Base-by-base conservation (phyloP, 2,113 vertebrate species). In the Chloebia gouldiae region DNA sequence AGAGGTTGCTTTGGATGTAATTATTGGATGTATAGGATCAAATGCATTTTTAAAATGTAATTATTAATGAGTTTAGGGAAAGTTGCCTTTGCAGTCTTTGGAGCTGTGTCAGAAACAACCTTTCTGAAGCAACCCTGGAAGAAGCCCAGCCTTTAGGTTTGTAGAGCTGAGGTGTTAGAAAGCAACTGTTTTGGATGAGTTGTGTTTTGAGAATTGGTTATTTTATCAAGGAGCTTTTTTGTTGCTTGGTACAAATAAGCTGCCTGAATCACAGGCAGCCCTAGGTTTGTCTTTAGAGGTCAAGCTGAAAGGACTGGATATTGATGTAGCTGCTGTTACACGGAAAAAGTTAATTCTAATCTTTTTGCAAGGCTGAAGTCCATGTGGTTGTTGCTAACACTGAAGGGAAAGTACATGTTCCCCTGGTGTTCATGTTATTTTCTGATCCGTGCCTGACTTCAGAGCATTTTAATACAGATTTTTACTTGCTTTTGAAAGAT, bases 21-120 rank as follows among this genome's bases (percentile, higher is more conserved):
- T 49, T 51, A 24, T 17, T 63, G 20, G 28, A 39, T 61, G 19
- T 13, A n/a, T 10, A 40, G 49, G 40, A 71, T 35, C 16, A 47
- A 11, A 11, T 61, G 25, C 30, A 31, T 10, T 80, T 60, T 37
- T 2, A 25, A 24, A 28, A 53, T 63, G 5, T 15, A 76, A 33
- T 28, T 57, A 27, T 47, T 47, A 44, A n/a, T 15, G 13, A 51
- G 4, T 24, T 7, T 47, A 61, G 23, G 16, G 6, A 57, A 59
- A 19, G 3, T 50, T 84, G 23, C 33, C 15, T 7, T 25, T 69
- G 3, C 4, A 6, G 2, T 49, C 5, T n/a, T 42, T 1, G 1
- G 23, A 73, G 13, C 7, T 65, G 9, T 63, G 20, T 51, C 33
- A 72, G 28, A 72, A 76, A 28, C 2, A 50, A 6, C 10, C 4